Base-by-base conservation (phyloP, 2,797 vertebrate genomes). In the Pagetopsis macropterus region DNA sequence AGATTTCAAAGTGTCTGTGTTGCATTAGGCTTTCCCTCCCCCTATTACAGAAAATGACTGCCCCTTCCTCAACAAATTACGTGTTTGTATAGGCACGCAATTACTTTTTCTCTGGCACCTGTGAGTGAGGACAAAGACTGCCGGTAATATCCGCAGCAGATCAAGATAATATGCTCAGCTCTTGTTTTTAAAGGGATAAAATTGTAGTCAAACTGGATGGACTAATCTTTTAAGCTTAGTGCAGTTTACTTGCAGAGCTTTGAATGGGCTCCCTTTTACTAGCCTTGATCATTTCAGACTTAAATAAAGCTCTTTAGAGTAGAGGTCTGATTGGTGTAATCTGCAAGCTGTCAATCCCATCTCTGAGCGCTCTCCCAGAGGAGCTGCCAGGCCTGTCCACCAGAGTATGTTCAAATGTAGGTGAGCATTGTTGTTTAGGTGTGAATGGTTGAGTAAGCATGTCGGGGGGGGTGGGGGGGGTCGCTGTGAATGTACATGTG, bases 261-360 rank as follows among this genome's bases (percentile, higher is more conserved):
- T 90, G 82, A 90, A 89, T 88, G 72, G 84, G 77, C 78, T 88
- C 80, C 33, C 83, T 90, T 75, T 89, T 86, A 89, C 87, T 77
- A 87, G 86, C 88, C 89, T 92, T 92, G 87, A 91, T 90, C 91
- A 90, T 87, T 90, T 88, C 85, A 91, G 87, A 86, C 86, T 89
- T 90, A 93, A 93, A 91, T 92, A 87, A 91, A 91, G 87, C 92
- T 90, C 88, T 92, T 91, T 88, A 91, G 88, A 76, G 83, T 77
- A 80, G 81, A 69, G 45, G 79, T 89, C 87, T 87, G 88, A 90
- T 93, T 91, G 84, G 84, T 84, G 81, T 93, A 92, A 94, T 93
- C 89, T 92, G 90, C 88, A 92, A 89, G 87, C 89, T 90, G 91
- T 92, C 92, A 88, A 77, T 82, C 88, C 67, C 77, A 80, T 91